phyloP scores from a whole-genome alignment of 2,888 invertebrate genomes.

The Pimpla rufipes region DNA sequence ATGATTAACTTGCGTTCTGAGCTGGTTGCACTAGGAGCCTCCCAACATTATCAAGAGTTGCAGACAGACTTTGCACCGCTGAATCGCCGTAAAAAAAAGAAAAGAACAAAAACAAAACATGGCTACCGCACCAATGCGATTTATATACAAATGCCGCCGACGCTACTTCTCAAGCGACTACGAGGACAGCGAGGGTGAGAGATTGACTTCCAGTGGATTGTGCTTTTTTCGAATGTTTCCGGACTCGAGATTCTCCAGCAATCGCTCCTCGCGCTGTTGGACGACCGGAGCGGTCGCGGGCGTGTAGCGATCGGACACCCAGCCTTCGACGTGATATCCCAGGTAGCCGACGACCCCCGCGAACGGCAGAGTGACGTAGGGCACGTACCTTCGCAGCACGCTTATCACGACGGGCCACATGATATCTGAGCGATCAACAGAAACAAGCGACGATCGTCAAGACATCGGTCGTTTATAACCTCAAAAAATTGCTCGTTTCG shows the following conservation, averaged over 20 bases:
- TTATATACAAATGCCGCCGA: slow-evolving; percentile 28
- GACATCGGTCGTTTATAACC: slow-evolving; percentile 50
- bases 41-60: not conserved
- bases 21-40: not conserved
- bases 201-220: slow-evolving; percentile 82
- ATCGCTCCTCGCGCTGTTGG: slow-evolving; percentile 81
- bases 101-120: not conserved
- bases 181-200: slow-evolving; percentile 82
- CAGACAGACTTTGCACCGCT: not conserved
- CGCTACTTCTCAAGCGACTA: slow-evolving; percentile 47
- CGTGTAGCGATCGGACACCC: slow-evolving; percentile 91
- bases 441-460: slow-evolving; percentile 6
- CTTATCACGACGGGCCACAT: slow-evolving; percentile 93
- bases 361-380: slow-evolving; percentile 93
- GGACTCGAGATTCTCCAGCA: slow-evolving; percentile 77
- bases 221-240: slow-evolving; percentile 74
- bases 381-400: slow-evolving; percentile 90
- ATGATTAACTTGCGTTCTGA: not conserved
- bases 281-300: slow-evolving; percentile 85
- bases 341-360: slow-evolving; percentile 93
- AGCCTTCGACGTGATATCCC: slow-evolving; percentile 94
- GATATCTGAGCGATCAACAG: slow-evolving; percentile 78
- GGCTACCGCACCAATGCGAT: not conserved
- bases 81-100: not conserved
- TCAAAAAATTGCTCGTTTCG: not conserved